Evolutionary conservation across 2,113 vertebrate species (phyloP).

Genomic region (Hiodon tergisus): DNA sequence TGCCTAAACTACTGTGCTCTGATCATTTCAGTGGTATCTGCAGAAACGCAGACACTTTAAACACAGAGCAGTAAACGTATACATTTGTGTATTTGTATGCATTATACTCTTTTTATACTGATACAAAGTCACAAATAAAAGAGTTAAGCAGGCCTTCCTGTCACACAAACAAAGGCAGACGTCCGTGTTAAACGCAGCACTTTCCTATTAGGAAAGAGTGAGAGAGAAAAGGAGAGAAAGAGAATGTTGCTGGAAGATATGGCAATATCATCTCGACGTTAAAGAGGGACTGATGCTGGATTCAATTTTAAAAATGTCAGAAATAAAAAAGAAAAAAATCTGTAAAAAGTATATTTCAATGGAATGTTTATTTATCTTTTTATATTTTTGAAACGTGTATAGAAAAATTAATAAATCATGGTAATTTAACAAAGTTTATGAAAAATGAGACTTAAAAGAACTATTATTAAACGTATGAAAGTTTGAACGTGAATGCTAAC

Average conservation of each 20-base stretch:
- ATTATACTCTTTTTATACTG: too few relatives aligned
- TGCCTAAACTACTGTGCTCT: neutral
- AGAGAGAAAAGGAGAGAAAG: conserved; percentile 32
- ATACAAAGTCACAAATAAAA: too few relatives aligned
- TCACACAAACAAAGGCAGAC: too few relatives aligned
- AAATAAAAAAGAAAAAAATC: conserved; percentile 47
- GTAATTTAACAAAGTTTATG: conserved; percentile 61
- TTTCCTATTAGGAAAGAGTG: conserved; percentile 1
- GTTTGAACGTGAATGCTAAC: conserved; percentile 71
- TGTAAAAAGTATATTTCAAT: conserved; percentile 69
- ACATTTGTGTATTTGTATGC: neutral
- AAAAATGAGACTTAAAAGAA: conserved; percentile 57
- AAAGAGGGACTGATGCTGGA: conserved; percentile 55
- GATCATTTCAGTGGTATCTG: neutral
- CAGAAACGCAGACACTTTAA: neutral
- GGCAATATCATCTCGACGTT: conserved; percentile 29
- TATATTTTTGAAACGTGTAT: conserved; percentile 69
- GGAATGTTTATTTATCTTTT: conserved; percentile 72
- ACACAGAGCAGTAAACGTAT: neutral
- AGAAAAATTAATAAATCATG: conserved; percentile 50
- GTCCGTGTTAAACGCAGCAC: neutral
- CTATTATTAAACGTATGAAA: conserved; percentile 59
- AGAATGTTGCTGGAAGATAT: conserved; percentile 50
- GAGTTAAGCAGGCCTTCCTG: too few relatives aligned
- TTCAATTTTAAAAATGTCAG: conserved; percentile 56